Base-by-base conservation (phyloP, 2,888 invertebrate genomes). In the Oligia fasciuncula region DNA sequence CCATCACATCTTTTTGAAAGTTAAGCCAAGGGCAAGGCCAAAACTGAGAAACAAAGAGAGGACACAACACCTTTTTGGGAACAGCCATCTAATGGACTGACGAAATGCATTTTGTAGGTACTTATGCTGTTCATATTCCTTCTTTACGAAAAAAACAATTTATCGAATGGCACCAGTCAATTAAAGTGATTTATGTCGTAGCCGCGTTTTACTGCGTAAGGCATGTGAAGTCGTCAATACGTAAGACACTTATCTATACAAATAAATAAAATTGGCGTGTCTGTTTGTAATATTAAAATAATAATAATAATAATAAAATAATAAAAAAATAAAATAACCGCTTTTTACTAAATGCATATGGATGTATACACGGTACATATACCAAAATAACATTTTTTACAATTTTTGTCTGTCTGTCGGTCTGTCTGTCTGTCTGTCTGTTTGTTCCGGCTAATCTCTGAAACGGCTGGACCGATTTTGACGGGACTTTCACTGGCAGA, bases 181-280 rank as follows among this genome's bases (percentile, higher is more conserved):
- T 68, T 68, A 62, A 54, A 74, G 4, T 68, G 62, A 80, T 80
- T 51, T 82, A 82, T 68, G 8, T 46, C 5, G 62, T 17, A 54
- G 40, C 49, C n/a, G 19, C 35, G 19, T 51, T 73, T 62, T 51
- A 57, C 17, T 46, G 54, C 80, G 19, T 19, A 23, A 14, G n/a
- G n/a, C n/a, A n/a, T n/a, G 49, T 60, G n/a, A 66, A 73, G 57
- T n/a, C 49, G n/a, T 79, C 23, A 35, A 60, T 23, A n/a, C 19
- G 14, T 5, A 57, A 40, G 0, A 43, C 51, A 35, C 9, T 51
- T 13, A 3, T n/a, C n/a, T n/a, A n/a, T n/a, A n/a, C n/a, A n/a
- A n/a, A n/a, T n/a, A n/a, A n/a, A n/a, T n/a, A n/a, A n/a, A n/a
- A n/a, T n/a, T n/a, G n/a, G n/a, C n/a, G n/a, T n/a, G n/a, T n/a